These are phyloP conservation scores for Brachionus rubens DNA, from an alignment of 1,140 invertebrate species.

Conservation along the genomic window DNA sequence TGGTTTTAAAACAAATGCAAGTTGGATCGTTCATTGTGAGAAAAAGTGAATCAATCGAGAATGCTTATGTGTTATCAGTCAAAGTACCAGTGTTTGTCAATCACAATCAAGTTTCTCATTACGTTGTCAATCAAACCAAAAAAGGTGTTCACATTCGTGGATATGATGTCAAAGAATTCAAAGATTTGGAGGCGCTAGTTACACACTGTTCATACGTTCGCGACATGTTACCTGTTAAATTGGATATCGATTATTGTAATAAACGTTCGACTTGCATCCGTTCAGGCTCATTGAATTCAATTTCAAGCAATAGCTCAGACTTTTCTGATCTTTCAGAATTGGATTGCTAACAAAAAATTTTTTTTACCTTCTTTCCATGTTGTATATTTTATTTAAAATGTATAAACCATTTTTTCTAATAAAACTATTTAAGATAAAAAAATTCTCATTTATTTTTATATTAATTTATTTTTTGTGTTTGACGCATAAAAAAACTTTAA, in stretches of 20 bases:
- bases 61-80: slow-evolving; percentile 6
- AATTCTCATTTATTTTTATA: no score
- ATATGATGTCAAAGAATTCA: not conserved
- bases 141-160: not conserved
- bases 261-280: not conserved
- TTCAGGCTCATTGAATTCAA: not conserved
- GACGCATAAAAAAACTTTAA: no score
- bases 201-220: not conserved
- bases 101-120: not conserved
- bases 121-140: not conserved
- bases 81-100: slow-evolving; percentile 29
- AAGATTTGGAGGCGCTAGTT: not conserved
- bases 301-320: not conserved
- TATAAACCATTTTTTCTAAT: no score
- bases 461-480: no score
- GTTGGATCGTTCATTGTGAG: slow-evolving; percentile 3
- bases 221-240: slow-evolving; percentile 8
- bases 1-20: not conserved
- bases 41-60: slow-evolving; percentile 12
- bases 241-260: not conserved
- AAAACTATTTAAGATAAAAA: no score
- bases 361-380: no score
- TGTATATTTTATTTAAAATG: no score
- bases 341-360: no score
- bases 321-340: slow-evolving; percentile 3